Base-by-base conservation (phyloP, 2,797 vertebrate species). In the Hippopotamyrus pictus region DNA sequence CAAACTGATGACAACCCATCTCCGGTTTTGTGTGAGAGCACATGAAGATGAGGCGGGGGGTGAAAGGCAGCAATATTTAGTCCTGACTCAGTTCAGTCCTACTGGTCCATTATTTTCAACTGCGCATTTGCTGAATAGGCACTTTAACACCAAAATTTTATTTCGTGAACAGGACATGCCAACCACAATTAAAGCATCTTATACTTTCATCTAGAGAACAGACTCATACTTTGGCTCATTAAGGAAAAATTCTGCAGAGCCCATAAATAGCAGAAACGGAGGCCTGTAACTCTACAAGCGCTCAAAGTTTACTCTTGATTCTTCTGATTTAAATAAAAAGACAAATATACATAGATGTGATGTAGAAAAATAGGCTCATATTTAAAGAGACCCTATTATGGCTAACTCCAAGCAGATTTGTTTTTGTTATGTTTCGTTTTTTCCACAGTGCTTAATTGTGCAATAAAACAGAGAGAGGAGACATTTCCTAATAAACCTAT, bases 121-220 rank as follows among this genome's bases (percentile, higher is more conserved):
- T 94, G 94, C 92, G 87, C 59, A 92, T 88, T 92, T 90, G 91
- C 91, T 53, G 93, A 95, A 94, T 92, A 96, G 95, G 94, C 95
- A 93, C 92, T 91, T 91, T 94, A 94, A 96, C 95, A 96, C 94
- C 92, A 91, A 93, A 89, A 91, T 92, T 95, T 95, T 95, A 95
- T 94, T 96, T 94, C 94, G 94, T 93, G 94, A 94, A 92, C 93
- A 93, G 92, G 90, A 92, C 87, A 92, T 92, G 91, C 91, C 93
- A 90, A 92, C 89, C 86, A 90, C 89, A 92, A 92, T 94, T 93
- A 93, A 92, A 90, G 85, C 88, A 87, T 87, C 69, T 92, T 89
- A 90, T 92, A 93, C 92, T 95, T 96, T 95, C 92, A 95, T 94
- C 93, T 93, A 91, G 79, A 90, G 90, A 94, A 57, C 85, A 90